Evolutionary conservation across 2,797 vertebrate genomes (phyloP).

Genomic region (Sebastiscus tertius): DNA sequence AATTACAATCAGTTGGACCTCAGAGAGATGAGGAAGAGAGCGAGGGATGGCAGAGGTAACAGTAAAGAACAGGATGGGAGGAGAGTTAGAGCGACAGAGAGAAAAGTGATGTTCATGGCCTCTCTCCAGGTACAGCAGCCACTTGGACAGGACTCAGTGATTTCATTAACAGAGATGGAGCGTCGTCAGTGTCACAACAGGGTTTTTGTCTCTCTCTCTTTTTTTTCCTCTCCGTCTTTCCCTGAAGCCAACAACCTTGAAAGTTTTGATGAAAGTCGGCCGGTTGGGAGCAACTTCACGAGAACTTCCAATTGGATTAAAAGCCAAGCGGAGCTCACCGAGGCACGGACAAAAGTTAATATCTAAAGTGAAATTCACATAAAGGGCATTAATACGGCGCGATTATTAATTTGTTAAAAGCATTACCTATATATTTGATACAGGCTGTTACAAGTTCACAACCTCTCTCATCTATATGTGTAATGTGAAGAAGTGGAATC

Average conservation of each 20-base stretch:
- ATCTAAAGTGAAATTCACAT: not conserved
- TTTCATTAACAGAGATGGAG: slow-evolving; percentile 73
- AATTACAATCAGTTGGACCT: not conserved
- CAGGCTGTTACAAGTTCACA: not conserved
- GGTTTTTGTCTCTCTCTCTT: not conserved
- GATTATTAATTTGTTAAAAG: not conserved
- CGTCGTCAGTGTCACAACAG: slow-evolving; percentile 38
- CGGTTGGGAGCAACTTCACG: not conserved
- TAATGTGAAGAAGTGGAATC: not conserved
- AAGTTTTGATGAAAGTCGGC: slow-evolving; percentile 42
- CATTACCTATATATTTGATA: not conserved
- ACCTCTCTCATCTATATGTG: not conserved
- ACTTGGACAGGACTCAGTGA: slow-evolving; percentile 60
- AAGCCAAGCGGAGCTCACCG: not conserved
- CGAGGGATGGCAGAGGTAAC: slow-evolving; percentile 6
- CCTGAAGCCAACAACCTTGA: slow-evolving; percentile 69
- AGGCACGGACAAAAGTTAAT: not conserved
- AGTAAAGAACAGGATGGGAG: not conserved
- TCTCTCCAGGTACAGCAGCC: slow-evolving; percentile 57
- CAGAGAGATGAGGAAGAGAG: slow-evolving; percentile 14
- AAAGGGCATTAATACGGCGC: not conserved
- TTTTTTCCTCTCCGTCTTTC: not conserved
- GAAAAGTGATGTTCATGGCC: slow-evolving; percentile 64
- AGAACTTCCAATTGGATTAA: slow-evolving; percentile 22
- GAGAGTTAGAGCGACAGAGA: slow-evolving; percentile 21